A percentile compares a stretch with the other conserved stretches of the same genome.
Evolutionary conservation across 1,140 invertebrate genomes (phyloP).

Genomic region (Macrocentrus cingulum): DNA sequence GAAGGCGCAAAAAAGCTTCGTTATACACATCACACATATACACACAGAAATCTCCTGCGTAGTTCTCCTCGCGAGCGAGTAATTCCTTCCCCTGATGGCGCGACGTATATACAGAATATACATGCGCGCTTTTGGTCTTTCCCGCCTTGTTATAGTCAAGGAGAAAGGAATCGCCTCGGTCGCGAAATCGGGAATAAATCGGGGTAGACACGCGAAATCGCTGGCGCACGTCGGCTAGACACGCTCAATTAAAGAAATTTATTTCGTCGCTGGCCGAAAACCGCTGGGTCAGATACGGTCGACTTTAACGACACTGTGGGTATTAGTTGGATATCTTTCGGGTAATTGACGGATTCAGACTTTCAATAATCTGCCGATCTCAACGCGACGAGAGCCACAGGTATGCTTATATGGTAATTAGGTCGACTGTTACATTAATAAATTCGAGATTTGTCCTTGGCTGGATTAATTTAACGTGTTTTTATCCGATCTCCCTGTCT

Average conservation of each 20-base stretch:
- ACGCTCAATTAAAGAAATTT: conserved; percentile 46
- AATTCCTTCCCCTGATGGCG: no score
- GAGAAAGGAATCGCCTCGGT: conserved; percentile 16
- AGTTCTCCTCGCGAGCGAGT: conserved; percentile 5
- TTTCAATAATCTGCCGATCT: conserved; percentile 31
- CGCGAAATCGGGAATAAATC: conserved; percentile 44
- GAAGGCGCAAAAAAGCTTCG: conserved; percentile 48
- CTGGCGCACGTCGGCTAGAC: conserved; percentile 35
- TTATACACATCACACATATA: conserved; percentile 33
- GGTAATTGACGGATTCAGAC: conserved; percentile 39
- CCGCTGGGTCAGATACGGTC: conserved; percentile 27
- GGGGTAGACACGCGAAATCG: conserved; percentile 25
- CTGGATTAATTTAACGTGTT: not conserved
- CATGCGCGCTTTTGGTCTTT: conserved; percentile 7
- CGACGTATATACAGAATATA: no score
- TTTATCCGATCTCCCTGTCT: no score
- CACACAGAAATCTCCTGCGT: conserved; percentile 21
- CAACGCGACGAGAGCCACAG: conserved; percentile 22
- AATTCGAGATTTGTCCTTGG: not conserved
- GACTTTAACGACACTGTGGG: conserved; percentile 20
- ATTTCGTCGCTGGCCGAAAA: conserved; percentile 40
- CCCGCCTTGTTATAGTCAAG: conserved; percentile 26
- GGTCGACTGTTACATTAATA: conserved; percentile 28
- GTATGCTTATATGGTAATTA: conserved; percentile 41
- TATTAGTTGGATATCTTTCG: conserved; percentile 20